Conservation (phyloP, 1,140 invertebrate genomes). For the Phocides pigmalion region DNA sequence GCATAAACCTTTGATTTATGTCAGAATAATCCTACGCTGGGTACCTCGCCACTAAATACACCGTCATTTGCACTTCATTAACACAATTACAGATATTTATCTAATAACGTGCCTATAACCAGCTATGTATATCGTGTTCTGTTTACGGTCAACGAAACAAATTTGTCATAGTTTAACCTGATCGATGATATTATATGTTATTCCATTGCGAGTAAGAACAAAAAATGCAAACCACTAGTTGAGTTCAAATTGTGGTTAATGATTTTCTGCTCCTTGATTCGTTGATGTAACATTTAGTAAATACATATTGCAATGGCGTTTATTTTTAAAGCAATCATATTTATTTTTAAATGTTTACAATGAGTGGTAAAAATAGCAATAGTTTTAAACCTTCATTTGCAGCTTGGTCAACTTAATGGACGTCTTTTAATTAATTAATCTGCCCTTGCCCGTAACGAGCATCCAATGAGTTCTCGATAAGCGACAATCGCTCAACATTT, state of each 20-base stretch:
- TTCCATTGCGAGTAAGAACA: conserved; percentile 1
- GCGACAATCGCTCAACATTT: conserved; percentile 33
- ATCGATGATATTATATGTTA: conserved; percentile 24
- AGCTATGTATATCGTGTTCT: conserved; percentile 10
- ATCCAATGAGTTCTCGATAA: conserved; percentile 27
- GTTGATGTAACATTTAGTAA: neutral
- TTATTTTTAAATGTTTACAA: conserved; percentile 23
- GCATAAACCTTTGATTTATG: conserved; percentile 26
- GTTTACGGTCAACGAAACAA: conserved; percentile 23
- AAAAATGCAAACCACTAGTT: conserved; percentile 13
- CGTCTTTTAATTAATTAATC: conserved; percentile 29
- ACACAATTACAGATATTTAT: conserved; percentile 30
- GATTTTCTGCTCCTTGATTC: conserved; percentile 3
- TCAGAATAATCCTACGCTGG: conserved; percentile 33
- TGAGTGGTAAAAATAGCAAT: conserved; percentile 5
- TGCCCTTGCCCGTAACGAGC: conserved; percentile 30
- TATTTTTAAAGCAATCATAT: conserved; percentile 14
- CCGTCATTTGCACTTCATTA: conserved; percentile 39
- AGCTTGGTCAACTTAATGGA: conserved; percentile 28
- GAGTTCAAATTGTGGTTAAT: conserved; percentile 22
- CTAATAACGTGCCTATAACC: conserved; percentile 22
- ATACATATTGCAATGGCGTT: neutral
- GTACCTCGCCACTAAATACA: conserved; percentile 17
- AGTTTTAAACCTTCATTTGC: conserved; percentile 24
- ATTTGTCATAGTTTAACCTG: conserved; percentile 18